Base-by-base conservation (phyloP, 2,797 vertebrate species). In the Sebastes nivosus region DNA sequence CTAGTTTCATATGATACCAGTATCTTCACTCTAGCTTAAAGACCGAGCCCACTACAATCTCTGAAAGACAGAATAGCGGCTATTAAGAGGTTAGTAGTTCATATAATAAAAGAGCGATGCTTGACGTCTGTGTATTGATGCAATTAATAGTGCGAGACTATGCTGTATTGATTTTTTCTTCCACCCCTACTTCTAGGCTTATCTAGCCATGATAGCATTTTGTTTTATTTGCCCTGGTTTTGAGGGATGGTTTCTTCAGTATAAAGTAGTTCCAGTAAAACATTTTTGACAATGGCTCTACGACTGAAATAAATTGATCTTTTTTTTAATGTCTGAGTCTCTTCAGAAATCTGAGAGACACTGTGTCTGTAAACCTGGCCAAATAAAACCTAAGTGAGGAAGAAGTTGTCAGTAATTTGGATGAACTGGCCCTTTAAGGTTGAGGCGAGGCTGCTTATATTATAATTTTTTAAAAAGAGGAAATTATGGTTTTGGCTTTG, bases 401-500 rank as follows among this genome's bases (percentile, higher is more conserved):
- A 75, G 5, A 68, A 30, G 36, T 22, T 75, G 25, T 57, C 60
- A 60, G 42, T 77, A 18, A 67, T 75, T 66, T 73, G 69, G 24
- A n/a, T 70, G 27, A 75, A 58, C 38, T 16, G 22, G 38, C 29
- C 30, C 36, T 57, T 64, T 59, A 24, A 54, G 27, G 70, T 59
- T 69, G 38, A 46, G 27, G 72, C 71, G 25, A 30, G 32, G 9
- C 5, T 74, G 6, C 14, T 74, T 80, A 52, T 60, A 67, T 77
- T 42, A 42, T 78, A 12, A 8, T 2, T 76, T 70, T 36, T 79
- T 77, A 69, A n/a, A 24, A n/a, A 24, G 8, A 11, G 54, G 36
- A 74, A 69, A 71, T 79, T 58, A 36, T 75, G 34, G 16, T 71
- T 79, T 60, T 61, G 34, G 59, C 76, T 84, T 75, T 80, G 61